Percentiles rank a stretch among this genome's conserved stretches.
Evolutionary conservation across 1,140 invertebrate species (phyloP).

Genomic region (Oppia nitens): DNA sequence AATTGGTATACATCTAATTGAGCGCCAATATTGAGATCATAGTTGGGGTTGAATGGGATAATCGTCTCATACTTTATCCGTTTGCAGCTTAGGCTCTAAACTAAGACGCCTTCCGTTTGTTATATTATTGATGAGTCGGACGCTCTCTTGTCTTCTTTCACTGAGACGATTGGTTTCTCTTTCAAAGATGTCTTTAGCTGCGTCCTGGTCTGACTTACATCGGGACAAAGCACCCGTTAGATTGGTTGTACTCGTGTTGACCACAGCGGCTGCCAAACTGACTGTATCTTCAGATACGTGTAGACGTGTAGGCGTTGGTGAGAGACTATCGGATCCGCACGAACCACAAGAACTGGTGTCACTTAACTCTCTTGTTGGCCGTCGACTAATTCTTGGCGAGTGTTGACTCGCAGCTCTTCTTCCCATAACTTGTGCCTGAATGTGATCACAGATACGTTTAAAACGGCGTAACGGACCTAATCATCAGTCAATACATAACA

Average conservation of each 20-base stretch:
- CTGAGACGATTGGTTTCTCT: constrained; percentile 18
- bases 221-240: constrained; percentile 16
- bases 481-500: no score
- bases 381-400: constrained; percentile 45
- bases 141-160: constrained; percentile 12
- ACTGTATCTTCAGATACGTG: constrained; percentile 20
- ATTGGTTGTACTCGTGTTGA: constrained; percentile 8
- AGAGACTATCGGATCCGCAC: constrained; percentile 55
- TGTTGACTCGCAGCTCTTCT: constrained; percentile 20
- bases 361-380: constrained; percentile 42
- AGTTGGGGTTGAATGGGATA: not conserved
- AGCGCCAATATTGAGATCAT: no score
- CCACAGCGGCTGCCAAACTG: constrained; percentile 2
- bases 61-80: constrained; percentile 7
- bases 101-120: constrained; percentile 21
- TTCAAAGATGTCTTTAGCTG: constrained; percentile 21
- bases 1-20: no score
- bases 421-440: constrained; percentile 69
- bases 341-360: constrained; percentile 66
- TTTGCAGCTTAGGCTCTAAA: constrained; percentile 12
- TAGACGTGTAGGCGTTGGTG: constrained; percentile 26
- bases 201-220: constrained; percentile 23
- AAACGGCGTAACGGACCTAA: constrained; percentile 83
- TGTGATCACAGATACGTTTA: constrained; percentile 85
- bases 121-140: constrained; percentile 4